Base-by-base conservation (phyloP, 2,797 vertebrate genomes). In the Pteronotus mesoamericanus region DNA sequence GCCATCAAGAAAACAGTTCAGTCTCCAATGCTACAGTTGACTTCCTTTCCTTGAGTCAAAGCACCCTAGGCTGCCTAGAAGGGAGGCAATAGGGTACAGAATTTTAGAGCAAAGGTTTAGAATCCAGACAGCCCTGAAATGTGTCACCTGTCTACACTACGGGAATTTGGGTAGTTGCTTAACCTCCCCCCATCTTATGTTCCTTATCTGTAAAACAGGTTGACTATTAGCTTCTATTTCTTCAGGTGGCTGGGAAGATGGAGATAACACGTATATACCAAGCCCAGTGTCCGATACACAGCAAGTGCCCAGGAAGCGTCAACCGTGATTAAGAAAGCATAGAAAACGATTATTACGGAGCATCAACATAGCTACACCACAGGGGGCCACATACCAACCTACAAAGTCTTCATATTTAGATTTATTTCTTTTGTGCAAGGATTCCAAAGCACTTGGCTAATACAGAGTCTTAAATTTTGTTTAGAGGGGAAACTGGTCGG, bases 391-490 rank as follows among this genome's bases (percentile, higher is more conserved):
- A n/a, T 1, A 14, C 29, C 34, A 24, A 32, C 46, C 15, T 21
- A 71, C 37, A 14, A 64, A 39, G 46, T 14, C 87, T 71, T 88
- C 11, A 44, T 21, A 24, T 75, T 74, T 22, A 21, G 66, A 44
- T 46, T n/a, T 53, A 71, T 15, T 85, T 86, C 29, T 94, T 87
- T 42, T 34, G 64, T 78, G 88, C 48, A 19, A 64, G 69, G 72
- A 61, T 92, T 48, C 86, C 55, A 32, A 94, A 88, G 79, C 64
- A 26, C 64, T 69, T 32, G 89, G 86, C 61, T 59, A 34, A 91
- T 79, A 44, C 0, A 1, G 57, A 19, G 53, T 66, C 91, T 86
- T 75, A 64, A n/a, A 32, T 69, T 86, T 64, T 64, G 37, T 32
- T 32, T 71, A 59, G 51, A 51, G 26, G n/a, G 87, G 68, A 79